A percentile compares a stretch with the other conserved stretches of the same genome.
Evolutionary conservation across 2,888 invertebrate genomes (phyloP).

Genomic region (Erebia epiphron): DNA sequence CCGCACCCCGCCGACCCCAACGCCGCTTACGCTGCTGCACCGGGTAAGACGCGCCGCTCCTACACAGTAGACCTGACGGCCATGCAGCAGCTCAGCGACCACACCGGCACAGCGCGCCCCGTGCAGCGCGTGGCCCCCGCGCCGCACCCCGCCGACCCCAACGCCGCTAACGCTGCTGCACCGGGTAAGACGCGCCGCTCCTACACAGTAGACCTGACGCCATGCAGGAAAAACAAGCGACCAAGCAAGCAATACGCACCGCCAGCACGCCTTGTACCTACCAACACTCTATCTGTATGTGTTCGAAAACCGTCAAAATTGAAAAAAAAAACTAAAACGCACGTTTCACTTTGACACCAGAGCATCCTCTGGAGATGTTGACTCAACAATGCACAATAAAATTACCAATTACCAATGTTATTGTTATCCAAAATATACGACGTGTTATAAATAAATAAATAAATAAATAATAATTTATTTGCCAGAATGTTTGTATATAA

Average conservation of each 20-base stretch:
- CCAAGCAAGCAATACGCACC: no score
- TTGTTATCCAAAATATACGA: no score
- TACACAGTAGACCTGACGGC: slow-evolving; percentile 98
- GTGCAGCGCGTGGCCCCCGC: slow-evolving; percentile 91
- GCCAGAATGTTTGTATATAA: no score
- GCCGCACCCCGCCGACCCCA: slow-evolving; percentile 45
- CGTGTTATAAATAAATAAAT: no score
- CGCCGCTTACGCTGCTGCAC: slow-evolving; percentile 45
- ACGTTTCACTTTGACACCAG: no score
- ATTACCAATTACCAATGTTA: no score
- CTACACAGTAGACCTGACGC: slow-evolving; percentile 98
- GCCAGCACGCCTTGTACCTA: slow-evolving; percentile 96
- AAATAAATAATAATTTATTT: no score
- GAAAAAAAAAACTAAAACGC: no score
- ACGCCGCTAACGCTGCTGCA: slow-evolving; percentile 44
- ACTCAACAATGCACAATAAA: no score
- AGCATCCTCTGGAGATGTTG: no score
- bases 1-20: slow-evolving; percentile 45
- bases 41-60: slow-evolving; percentile 84
- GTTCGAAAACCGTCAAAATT: no score
- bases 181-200: slow-evolving; percentile 84
- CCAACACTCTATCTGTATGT: no score
- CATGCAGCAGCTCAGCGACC: slow-evolving; percentile 99
- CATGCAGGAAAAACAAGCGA: slow-evolving; percentile 99
- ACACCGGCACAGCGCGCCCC: slow-evolving; percentile 96